Evolutionary conservation across 2,888 invertebrate genomes (phyloP).

Genomic region (Nemapogon koenigi): DNA sequence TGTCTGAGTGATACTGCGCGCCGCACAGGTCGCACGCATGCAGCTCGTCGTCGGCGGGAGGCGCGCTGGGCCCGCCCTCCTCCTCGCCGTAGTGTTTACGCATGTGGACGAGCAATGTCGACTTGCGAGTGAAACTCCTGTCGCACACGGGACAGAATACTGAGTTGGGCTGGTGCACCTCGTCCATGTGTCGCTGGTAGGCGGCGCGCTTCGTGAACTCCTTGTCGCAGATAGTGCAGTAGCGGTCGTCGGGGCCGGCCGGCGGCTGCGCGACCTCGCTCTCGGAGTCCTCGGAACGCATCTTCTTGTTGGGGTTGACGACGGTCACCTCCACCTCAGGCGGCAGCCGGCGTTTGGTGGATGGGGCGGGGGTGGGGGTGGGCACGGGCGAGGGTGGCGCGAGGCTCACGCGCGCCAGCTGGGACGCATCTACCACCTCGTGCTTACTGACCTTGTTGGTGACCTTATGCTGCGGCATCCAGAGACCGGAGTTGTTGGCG

Average conservation of each 20-base stretch:
- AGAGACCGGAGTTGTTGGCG: constrained; percentile 54
- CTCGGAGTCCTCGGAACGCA: constrained; percentile 51
- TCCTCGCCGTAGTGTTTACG: constrained; percentile 54
- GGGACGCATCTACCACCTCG: constrained; percentile 44
- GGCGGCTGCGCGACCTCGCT: constrained; percentile 48
- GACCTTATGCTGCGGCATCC: constrained; percentile 63
- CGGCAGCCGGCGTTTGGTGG: constrained; percentile 36
- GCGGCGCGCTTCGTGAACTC: constrained; percentile 67
- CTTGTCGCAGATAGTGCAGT: constrained; percentile 67
- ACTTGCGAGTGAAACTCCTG: constrained; percentile 68
- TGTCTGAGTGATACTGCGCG: constrained; percentile 62
- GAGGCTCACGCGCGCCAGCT: constrained; percentile 28
- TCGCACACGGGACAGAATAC: constrained; percentile 69
- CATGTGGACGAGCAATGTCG: constrained; percentile 69
- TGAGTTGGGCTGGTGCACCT: constrained; percentile 59
- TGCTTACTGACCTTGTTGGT: constrained; percentile 58
- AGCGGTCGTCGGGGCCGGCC: constrained; percentile 50
- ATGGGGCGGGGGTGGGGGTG: constrained; percentile 26
- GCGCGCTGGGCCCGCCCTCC: constrained; percentile 35
- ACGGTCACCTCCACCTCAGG: constrained; percentile 60
- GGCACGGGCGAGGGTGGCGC: constrained; percentile 24
- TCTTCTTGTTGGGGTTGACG: constrained; percentile 55
- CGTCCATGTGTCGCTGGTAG: constrained; percentile 66
- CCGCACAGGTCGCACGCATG: constrained; percentile 68
- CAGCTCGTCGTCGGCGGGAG: constrained; percentile 34